These are phyloP conservation scores for Teleogryllus occipitalis DNA, from an alignment of 1,140 invertebrate species.

Conservation along the genomic window DNA sequence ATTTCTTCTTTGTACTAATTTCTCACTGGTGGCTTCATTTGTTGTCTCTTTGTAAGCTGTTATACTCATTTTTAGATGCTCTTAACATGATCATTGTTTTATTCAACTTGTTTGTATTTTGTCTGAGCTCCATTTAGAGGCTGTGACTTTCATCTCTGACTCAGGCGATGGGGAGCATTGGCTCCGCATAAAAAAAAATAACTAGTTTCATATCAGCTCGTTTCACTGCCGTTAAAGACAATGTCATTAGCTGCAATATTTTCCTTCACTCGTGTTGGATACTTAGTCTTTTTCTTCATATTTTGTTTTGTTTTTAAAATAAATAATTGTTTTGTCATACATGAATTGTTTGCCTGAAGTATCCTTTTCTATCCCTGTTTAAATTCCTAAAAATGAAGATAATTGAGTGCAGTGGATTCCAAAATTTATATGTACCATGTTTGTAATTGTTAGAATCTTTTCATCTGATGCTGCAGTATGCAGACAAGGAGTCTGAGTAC, in stretches of 20 bases:
- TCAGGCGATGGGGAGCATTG: not conserved
- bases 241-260: not conserved
- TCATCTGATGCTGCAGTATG: not conserved
- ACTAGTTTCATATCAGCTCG: not conserved
- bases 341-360: not conserved
- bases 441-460: not conserved
- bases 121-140: not conserved
- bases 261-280: not conserved
- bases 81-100: not conserved
- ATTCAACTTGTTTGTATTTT: not conserved
- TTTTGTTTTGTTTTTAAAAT: constrained; percentile 6
- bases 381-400: not conserved
- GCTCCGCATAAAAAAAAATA: not conserved
- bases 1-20: not conserved
- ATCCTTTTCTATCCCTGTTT: not conserved
- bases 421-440: not conserved
- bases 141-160: not conserved
- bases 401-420: too few species aligned
- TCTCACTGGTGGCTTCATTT: not conserved
- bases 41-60: not conserved
- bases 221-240: not conserved
- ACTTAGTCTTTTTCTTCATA: not conserved
- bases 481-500: too few species aligned
- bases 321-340: not conserved
- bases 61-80: not conserved